Conservation (phyloP, 1,140 invertebrate species). For the Dryas iulia region DNA sequence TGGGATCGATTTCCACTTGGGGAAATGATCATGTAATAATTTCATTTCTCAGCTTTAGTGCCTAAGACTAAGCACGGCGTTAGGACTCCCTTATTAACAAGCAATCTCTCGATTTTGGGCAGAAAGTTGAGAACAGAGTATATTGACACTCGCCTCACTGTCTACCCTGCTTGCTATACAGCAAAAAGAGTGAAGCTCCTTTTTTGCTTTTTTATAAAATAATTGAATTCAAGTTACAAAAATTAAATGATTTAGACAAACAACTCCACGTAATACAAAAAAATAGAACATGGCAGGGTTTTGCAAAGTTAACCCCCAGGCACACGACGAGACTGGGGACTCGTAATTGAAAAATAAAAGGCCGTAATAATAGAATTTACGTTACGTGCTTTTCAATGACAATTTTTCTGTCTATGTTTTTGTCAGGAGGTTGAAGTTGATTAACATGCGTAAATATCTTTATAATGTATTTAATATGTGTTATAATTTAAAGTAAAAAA, state of each 20-base stretch:
- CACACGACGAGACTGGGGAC: slow-evolving; percentile 53
- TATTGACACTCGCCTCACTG: too few species aligned
- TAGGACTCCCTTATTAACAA: too few species aligned
- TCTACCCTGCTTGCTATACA: too few species aligned
- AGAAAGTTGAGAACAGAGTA: too few species aligned
- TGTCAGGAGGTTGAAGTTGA: slow-evolving; percentile 56
- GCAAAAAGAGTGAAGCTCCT: too few species aligned
- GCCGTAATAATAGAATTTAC: slow-evolving; percentile 79
- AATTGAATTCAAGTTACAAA: not conserved
- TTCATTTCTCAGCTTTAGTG: too few species aligned
- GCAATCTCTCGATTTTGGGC: too few species aligned
- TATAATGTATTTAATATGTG: not conserved
- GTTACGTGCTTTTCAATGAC: slow-evolving; percentile 76
- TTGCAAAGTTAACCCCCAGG: slow-evolving; percentile 66
- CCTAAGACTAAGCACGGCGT: not conserved
- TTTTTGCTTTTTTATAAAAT: too few species aligned
- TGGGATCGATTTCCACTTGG: too few species aligned
- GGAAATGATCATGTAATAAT: too few species aligned
- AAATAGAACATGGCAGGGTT: slow-evolving; percentile 55
- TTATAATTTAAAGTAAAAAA: too few species aligned
- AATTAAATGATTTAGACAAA: not conserved
- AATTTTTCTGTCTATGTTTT: slow-evolving; percentile 73
- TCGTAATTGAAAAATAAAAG: slow-evolving; percentile 80
- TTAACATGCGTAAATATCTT: slow-evolving; percentile 46
- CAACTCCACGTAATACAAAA: slow-evolving; percentile 12